Percentiles rank a stretch among this genome's conserved stretches.
Evolutionary conservation across 1,140 invertebrate genomes (phyloP).

Genomic region (Ridgeia piscesae): DNA sequence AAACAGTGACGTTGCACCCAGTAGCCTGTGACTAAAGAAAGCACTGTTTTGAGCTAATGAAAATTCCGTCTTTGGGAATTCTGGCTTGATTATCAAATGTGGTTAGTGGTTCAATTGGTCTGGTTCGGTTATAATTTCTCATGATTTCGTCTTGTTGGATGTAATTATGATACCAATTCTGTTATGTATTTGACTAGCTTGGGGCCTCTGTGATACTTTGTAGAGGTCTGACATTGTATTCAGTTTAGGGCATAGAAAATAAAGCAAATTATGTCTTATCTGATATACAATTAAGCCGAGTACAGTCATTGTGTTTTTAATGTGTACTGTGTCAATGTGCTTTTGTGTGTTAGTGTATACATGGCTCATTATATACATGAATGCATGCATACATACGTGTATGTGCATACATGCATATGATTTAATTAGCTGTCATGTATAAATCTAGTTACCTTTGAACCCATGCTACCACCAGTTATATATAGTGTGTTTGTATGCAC

Average conservation of each 20-base stretch:
- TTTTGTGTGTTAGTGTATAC: not conserved
- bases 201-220: not conserved
- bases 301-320: not conserved
- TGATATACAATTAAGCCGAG: not conserved
- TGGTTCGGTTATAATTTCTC: not conserved
- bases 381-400: not conserved
- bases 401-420: not conserved
- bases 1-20: not conserved
- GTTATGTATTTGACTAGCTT: not conserved
- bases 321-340: not conserved
- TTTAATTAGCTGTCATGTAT: not conserved
- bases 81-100: not conserved
- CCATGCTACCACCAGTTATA: not conserved
- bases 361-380: not conserved
- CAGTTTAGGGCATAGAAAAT: not conserved
- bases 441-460: not conserved
- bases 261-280: not conserved
- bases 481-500: not conserved
- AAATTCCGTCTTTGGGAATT: not conserved
- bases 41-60: not conserved
- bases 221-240: not conserved
- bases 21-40: not conserved
- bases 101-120: not conserved
- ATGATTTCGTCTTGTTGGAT: not conserved
- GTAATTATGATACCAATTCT: not conserved